A percentile compares a stretch with the other conserved stretches of the same genome.
Evolutionary conservation across 2,888 invertebrate genomes (phyloP).

Genomic region (Dryocosmus kuriphilus): DNA sequence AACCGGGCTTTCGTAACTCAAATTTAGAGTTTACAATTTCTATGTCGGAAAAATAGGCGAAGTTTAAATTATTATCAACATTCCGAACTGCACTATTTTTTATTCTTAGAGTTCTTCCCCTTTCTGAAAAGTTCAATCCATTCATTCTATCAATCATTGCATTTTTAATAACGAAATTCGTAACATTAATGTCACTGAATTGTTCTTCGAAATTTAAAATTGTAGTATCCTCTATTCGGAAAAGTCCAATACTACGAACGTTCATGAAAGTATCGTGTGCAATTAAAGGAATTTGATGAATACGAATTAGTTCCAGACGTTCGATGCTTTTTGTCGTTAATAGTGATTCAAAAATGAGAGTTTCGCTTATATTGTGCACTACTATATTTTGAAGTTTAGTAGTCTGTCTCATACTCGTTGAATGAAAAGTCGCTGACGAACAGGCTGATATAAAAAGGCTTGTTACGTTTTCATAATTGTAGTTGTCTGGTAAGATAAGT

Average conservation of each 20-base stretch:
- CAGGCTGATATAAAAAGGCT: slow-evolving; percentile 62
- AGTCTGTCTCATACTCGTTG: slow-evolving; percentile 59
- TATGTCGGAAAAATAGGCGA: slow-evolving; percentile 61
- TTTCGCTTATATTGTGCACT: slow-evolving; percentile 63
- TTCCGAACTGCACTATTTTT: slow-evolving; percentile 58
- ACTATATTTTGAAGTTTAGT: slow-evolving; percentile 57
- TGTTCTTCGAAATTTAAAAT: slow-evolving; percentile 65
- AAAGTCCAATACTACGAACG: slow-evolving; percentile 54
- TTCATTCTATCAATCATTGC: slow-evolving; percentile 62
- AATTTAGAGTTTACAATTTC: slow-evolving; percentile 63
- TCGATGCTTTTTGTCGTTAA: slow-evolving; percentile 54
- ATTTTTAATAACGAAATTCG: slow-evolving; percentile 60
- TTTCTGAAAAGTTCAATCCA: slow-evolving; percentile 60
- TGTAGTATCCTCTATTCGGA: slow-evolving; percentile 60
- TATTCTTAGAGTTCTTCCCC: slow-evolving; percentile 59
- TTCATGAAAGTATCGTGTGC: slow-evolving; percentile 58
- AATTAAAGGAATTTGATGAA: slow-evolving; percentile 61
- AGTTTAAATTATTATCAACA: slow-evolving; percentile 60
- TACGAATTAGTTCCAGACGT: slow-evolving; percentile 57
- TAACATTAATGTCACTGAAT: slow-evolving; percentile 57
- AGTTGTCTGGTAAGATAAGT: slow-evolving; percentile 60
- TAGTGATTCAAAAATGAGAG: slow-evolving; percentile 58
- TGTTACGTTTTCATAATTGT: slow-evolving; percentile 61
- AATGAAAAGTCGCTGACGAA: slow-evolving; percentile 57
- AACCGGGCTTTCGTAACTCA: slow-evolving; percentile 60